Evolutionary conservation across 2,888 invertebrate species (phyloP), one percentile per base, ranked within the genome.

Genomic region (Xestobium rufovillosum): DNA sequence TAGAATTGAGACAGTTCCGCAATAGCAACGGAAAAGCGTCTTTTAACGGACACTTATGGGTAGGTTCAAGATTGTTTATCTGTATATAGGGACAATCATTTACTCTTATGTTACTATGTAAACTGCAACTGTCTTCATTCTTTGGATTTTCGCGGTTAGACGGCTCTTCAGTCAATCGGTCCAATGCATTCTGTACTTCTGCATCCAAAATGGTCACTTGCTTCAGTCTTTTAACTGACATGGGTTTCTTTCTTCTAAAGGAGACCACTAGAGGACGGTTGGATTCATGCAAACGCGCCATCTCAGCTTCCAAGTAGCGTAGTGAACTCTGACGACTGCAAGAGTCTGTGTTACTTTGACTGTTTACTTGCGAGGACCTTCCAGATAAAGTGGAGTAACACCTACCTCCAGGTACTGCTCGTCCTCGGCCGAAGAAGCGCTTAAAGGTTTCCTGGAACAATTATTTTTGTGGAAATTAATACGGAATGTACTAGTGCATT

Each of bases 191-290:
- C 34, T 54, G 56, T 16, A 57, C 42, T 19, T 56, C 48, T 4
- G 42, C 44, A 26, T 52, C n/a, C 51, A 53, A 36, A 6, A 47
- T 39, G 9, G 48, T 49, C 8, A 51, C 49, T 31, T 50, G 50
- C 37, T 49, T 49, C 13, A 44, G 41, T 11, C 43, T 36, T 31
- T 45, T 45, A 36, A 42, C 23, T 36, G 41, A 3, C 26, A 42
- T 29, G 17, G 45, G 41, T 34, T 47, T 54, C 39, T 57, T 58
- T 37, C 60, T 51, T 37, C 61, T 53, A 48, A 66, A 67, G 26
- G 65, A 65, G 32, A 66, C 65, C 27, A 66, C 65, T 42, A 67
- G 45, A 11, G 67, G 67, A 39, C 67, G 48, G 38, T 57, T 50
- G 37, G 62, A 58, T 45, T 61, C 57, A 40, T 55, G 56, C 37